Conservation (phyloP, 2,888 invertebrate species). For the Rutpela maculata region DNA sequence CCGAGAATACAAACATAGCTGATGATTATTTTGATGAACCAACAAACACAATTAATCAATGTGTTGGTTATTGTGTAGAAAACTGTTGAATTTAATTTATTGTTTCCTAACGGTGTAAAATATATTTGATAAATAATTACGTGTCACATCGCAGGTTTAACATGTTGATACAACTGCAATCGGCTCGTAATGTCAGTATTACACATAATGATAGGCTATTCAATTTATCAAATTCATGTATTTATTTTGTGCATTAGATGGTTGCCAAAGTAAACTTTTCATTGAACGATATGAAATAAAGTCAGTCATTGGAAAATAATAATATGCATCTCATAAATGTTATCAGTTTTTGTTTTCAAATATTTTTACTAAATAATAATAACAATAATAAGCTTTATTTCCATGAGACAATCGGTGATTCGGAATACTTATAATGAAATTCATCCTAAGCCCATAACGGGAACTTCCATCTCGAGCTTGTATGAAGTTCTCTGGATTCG, state of each 20-base stretch:
- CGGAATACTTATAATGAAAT: no score
- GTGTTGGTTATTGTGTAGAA: not conserved
- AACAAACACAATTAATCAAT: conserved; percentile 6
- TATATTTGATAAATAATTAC: conserved; percentile 2
- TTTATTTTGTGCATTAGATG: no score
- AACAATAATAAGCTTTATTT: no score
- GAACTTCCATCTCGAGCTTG: no score
- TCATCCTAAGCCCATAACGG: no score
- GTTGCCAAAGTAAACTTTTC: not conserved
- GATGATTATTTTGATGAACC: conserved; percentile 1
- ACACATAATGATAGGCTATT: not conserved
- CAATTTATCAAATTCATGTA: not conserved
- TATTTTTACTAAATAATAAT: no score
- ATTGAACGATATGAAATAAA: not conserved
- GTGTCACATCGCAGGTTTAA: not conserved
- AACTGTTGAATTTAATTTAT: conserved; percentile 23
- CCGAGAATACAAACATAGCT: not conserved
- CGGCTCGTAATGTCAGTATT: not conserved
- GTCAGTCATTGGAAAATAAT: no score
- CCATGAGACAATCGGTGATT: no score
- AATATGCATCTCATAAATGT: no score
- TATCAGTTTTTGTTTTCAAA: no score
- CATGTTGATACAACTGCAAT: conserved; percentile 1
- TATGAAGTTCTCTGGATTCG: no score
- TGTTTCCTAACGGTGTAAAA: conserved; percentile 7